A percentile compares a stretch with the other conserved stretches of the same genome.
phyloP scores from a whole-genome alignment of 2,888 invertebrate species.

The Microctonus hyperodae region DNA sequence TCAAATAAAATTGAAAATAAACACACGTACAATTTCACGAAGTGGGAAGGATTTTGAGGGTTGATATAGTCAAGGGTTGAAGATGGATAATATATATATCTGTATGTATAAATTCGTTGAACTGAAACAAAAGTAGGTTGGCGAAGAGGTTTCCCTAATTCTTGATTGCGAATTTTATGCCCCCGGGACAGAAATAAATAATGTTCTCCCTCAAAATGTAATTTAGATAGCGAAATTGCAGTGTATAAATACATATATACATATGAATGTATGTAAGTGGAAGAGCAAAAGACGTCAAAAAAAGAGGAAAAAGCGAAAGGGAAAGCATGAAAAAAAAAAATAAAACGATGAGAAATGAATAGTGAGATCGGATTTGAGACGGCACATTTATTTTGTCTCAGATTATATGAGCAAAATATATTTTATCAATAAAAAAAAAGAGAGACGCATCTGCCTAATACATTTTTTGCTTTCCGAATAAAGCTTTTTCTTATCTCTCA shows the following conservation, averaged over 20 bases:
- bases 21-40: too few species aligned
- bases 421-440: slow-evolving; percentile 43
- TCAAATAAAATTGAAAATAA: too few species aligned
- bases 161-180: slow-evolving; percentile 54
- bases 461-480: too few species aligned
- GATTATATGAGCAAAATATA: slow-evolving; percentile 53
- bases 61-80: too few species aligned
- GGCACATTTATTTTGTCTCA: slow-evolving; percentile 50
- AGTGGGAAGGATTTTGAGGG: too few species aligned
- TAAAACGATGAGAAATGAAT: slow-evolving; percentile 29
- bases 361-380: slow-evolving; percentile 13
- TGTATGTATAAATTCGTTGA: background rate
- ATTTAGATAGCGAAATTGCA: slow-evolving; percentile 52
- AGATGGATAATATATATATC: too few species aligned
- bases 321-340: slow-evolving; percentile 33
- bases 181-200: slow-evolving; percentile 53
- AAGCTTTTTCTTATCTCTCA: too few species aligned
- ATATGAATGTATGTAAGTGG: slow-evolving; percentile 3
- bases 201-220: slow-evolving; percentile 50
- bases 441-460: too few species aligned
- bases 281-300: too few species aligned
- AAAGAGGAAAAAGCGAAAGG: background rate
- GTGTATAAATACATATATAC: background rate
- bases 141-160: slow-evolving; percentile 40
- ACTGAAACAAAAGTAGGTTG: slow-evolving; percentile 33